Evolutionary conservation across 1,140 invertebrate species (phyloP).

Genomic region (Temnothorax curvispinosus): DNA sequence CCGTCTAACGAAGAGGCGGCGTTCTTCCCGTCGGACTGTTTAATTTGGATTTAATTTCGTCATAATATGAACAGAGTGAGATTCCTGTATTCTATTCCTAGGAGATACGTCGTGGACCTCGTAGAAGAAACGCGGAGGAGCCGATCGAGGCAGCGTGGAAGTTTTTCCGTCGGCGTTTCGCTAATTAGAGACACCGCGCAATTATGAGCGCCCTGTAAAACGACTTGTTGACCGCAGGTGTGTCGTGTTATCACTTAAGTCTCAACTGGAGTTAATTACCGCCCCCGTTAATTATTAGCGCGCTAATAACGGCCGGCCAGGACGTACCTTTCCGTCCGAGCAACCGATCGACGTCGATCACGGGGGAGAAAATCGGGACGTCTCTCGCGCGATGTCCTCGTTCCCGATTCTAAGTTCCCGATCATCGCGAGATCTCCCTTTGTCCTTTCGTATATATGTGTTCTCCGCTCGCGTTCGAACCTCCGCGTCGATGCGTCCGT

Average conservation of each 20-base stretch:
- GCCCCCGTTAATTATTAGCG: slow-evolving; percentile 70
- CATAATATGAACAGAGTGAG: not conserved
- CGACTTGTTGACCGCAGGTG: slow-evolving; percentile 75
- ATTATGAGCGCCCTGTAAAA: slow-evolving; percentile 74
- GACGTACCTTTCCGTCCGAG: not conserved
- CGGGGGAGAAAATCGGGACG: not conserved
- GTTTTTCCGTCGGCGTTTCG: slow-evolving; percentile 32
- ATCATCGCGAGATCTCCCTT: not conserved
- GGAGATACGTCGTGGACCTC: not conserved
- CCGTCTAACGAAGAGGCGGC: not conserved
- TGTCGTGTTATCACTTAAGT: slow-evolving; percentile 77
- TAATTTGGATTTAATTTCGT: not conserved
- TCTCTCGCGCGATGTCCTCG: not conserved
- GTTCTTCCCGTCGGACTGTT: not conserved
- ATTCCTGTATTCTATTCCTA: not conserved
- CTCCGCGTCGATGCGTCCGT: slow-evolving; percentile 9
- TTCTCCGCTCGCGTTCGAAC: not conserved
- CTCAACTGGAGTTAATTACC: slow-evolving; percentile 82
- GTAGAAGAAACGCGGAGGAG: not conserved
- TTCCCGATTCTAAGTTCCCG: not conserved
- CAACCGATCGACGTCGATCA: not conserved
- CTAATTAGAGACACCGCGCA: slow-evolving; percentile 58
- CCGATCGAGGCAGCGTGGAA: not conserved
- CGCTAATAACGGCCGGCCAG: not conserved
- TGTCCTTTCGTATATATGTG: not conserved